Base-by-base conservation (phyloP, 2,888 invertebrate species). In the Malthinus seriepunctatus region DNA sequence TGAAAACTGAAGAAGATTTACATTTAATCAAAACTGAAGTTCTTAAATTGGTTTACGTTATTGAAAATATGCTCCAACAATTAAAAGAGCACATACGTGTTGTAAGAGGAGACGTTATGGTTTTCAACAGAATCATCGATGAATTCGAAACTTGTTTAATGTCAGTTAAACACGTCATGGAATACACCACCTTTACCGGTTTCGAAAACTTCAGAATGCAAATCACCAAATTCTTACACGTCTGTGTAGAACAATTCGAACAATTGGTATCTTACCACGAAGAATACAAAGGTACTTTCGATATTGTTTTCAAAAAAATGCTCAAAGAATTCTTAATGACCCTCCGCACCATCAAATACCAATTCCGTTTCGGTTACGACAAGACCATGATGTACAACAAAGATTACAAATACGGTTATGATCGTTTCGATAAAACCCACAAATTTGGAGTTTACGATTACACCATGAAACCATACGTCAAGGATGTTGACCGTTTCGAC, bases 331-430 rank as follows among this genome's bases (percentile, higher is more conserved):
- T 42, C 39, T 23, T 42, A 10, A 42, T 42, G 39, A 42, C 39
- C 10, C 39, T 51, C 10, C 39, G 42, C 33, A 14, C 32, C 10
- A 34, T 51, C 15, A 4, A 32, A 9, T 32, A 14, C 12, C 42
- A 42, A 10, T 12, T 51, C 33, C 8, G 39, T n/a, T 42, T 15
- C 3, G 39, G 39, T 42, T 42, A 42, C n/a, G 39, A 42, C n/a
- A 14, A 42, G n/a, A 23, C 15, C 15, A 15, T n/a, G 15, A 14
- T 15, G 6, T 42, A 42, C 15, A 15, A 14, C n/a, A 23, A 23
- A 15, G 39, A 42, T 5, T 42, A 42, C 39, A 42, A 31, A 32
- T 53, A 46, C 15, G 53, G 52, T 14, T 23, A 12, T 9, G 49
- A 32, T n/a, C 32, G 10, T 31, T 35, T 10, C 5, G 35, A 10